phyloP scores from a whole-genome alignment of 2,888 invertebrate species.

The Ophioninae sp. region DNA sequence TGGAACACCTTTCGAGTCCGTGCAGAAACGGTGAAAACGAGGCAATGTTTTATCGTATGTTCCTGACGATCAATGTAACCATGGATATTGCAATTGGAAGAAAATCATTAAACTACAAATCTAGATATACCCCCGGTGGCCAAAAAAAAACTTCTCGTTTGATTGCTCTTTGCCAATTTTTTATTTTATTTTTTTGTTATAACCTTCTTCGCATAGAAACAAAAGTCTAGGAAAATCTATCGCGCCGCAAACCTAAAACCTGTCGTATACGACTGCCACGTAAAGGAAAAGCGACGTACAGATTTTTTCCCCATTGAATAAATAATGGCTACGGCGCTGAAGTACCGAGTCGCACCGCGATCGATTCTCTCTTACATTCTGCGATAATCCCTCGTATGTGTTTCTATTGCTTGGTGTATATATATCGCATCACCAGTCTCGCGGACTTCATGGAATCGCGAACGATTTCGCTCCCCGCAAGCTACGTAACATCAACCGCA shows the following conservation, averaged over 20 bases:
- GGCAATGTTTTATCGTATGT: neutral
- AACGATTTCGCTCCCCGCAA: conserved; percentile 15
- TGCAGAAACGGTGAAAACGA: no score
- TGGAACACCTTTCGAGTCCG: no score
- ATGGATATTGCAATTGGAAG: neutral
- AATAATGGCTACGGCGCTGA: conserved; percentile 30
- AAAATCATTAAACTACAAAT: neutral
- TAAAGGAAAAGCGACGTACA: conserved; percentile 1
- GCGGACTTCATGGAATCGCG: conserved; percentile 15
- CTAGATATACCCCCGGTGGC: neutral
- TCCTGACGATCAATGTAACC: neutral
- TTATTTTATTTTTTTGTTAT: no score
- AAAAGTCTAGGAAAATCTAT: neutral
- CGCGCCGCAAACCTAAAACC: neutral
- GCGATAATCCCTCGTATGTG: neutral
- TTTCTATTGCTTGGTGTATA: conserved; percentile 8
- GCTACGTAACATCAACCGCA: neutral
- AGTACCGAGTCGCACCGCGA: conserved; percentile 43
- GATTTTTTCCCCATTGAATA: conserved; percentile 48
- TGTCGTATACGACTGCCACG: neutral
- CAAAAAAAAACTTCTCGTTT: neutral
- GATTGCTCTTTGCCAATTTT: neutral
- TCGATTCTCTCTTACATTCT: conserved; percentile 29
- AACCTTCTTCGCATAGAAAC: neutral
- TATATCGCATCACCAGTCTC: neutral